phyloP scores from a whole-genome alignment of 2,797 vertebrate genomes.

The Gallinago stenura region DNA sequence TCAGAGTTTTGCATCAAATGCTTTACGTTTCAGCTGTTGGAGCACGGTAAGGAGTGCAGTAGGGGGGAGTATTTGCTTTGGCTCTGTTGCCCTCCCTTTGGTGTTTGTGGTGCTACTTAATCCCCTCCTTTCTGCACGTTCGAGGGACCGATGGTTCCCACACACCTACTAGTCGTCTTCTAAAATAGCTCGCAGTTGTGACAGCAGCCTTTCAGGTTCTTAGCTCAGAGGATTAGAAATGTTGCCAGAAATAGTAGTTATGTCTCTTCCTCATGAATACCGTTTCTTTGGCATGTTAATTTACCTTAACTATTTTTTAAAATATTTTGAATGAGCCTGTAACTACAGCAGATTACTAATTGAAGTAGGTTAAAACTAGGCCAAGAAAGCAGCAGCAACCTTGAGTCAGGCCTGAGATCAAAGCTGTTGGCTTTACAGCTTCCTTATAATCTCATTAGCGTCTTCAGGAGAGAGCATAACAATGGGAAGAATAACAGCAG shows the following conservation, averaged over 20 bases:
- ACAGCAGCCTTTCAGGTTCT: slow-evolving; percentile 10
- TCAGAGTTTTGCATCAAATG: neutral
- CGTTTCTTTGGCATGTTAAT: neutral
- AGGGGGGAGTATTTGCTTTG: slow-evolving; percentile 11
- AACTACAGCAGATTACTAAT: slow-evolving; percentile 4
- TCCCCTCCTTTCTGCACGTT: neutral
- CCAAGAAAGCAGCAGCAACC: slow-evolving; percentile 19
- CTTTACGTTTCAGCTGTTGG: neutral
- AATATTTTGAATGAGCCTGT: neutral
- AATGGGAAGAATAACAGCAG: slow-evolving; percentile 19
- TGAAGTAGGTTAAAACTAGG: neutral
- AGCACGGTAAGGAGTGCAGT: neutral
- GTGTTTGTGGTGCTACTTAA: neutral
- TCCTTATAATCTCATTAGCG: slow-evolving; percentile 48
- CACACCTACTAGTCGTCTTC: neutral
- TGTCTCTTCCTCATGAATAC: neutral
- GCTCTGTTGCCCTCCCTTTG: neutral
- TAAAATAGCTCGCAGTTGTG: neutral
- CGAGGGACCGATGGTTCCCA: neutral
- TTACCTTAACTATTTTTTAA: neutral
- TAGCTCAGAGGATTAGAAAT: slow-evolving; percentile 1
- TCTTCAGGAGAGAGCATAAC: slow-evolving; percentile 17
- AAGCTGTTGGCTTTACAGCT: slow-evolving; percentile 25
- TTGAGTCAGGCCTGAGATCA: slow-evolving; percentile 27
- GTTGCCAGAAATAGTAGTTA: slow-evolving; percentile 4